Evolutionary conservation across 1,140 invertebrate species (phyloP).

Genomic region (Drosophila kanapiae): DNA sequence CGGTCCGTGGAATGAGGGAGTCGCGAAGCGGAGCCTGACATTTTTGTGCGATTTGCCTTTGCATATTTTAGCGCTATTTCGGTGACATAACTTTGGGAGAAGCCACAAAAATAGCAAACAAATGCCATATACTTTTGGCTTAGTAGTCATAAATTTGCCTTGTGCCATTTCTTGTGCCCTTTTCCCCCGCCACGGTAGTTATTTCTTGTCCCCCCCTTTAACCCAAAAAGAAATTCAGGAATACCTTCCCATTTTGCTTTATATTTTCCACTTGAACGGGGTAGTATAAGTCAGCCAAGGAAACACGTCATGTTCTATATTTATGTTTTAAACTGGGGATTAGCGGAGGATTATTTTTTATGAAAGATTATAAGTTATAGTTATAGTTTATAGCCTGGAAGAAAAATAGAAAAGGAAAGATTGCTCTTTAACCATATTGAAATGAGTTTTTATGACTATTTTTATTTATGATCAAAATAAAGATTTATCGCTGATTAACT

Average conservation of each 20-base stretch:
- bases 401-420: too few species aligned
- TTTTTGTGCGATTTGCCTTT: slow-evolving; percentile 65
- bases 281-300: slow-evolving; percentile 10
- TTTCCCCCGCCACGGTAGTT: background rate
- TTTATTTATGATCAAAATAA: background rate
- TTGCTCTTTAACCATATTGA: background rate
- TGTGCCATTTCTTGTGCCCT: slow-evolving; percentile 49
- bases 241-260: slow-evolving; percentile 38
- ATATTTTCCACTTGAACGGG: slow-evolving; percentile 9
- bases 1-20: slow-evolving; percentile 34
- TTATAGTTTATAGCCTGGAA: background rate
- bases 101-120: slow-evolving; percentile 62
- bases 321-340: background rate
- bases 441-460: background rate
- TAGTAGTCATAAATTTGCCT: slow-evolving; percentile 79
- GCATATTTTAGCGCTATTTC: slow-evolving; percentile 77
- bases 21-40: slow-evolving; percentile 47
- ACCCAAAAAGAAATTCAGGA: slow-evolving; percentile 1
- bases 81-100: slow-evolving; percentile 63
- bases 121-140: slow-evolving; percentile 76
- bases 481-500: background rate
- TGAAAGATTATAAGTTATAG: background rate
- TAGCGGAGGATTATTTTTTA: background rate
- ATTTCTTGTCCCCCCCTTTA: background rate
- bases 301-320: background rate